Base-by-base conservation (phyloP, 2,888 invertebrate species). In the Limenitis camilla region DNA sequence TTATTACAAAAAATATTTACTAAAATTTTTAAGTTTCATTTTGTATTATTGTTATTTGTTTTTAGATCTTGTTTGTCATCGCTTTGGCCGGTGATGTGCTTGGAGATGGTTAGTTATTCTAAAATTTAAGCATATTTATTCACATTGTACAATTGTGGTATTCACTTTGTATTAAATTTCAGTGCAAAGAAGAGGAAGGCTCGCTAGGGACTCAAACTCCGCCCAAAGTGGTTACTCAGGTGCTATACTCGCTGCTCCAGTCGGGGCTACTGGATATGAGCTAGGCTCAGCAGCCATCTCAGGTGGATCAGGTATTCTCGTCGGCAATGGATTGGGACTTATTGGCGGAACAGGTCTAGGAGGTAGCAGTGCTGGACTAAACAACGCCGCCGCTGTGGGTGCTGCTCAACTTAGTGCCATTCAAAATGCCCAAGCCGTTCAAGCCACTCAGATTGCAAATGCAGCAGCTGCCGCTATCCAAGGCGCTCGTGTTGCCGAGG, bases 351-450 rank as follows among this genome's bases (percentile, higher is more conserved):
- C 49, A 0, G 54, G 44, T 1, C 10, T 57, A 9, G 53, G 58
- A 52, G 59, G 55, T 2, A 65, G 64, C 3, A 55, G 58, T 36
- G 68, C 68, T 10, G 81, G 81, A 0, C 71, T 86, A 29, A 85
- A 85, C 66, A 80, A 74, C 52, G 86, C 84, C 2, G 86, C 75
- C 6, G 77, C 83, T 4, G 83, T 72, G 1, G 84, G 85, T 8
- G 85, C 83, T 9, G 81, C 86, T 33, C 86, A 84, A 47, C 78
- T 86, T 41, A 83, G 81, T 55, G 84, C 85, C 35, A 84, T 85
- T 60, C 85, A 86, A 58, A 85, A 85, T 63, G 85, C 86, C 0
- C 86, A 85, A 52, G 86, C 86, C 8, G 83, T 75, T 6, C 84
- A 82, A 19, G 86, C 77, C 1, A 71, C 83, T 5, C 78, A 81